A percentile compares a stretch with the other conserved stretches of the same genome.
phyloP scores from a whole-genome alignment of 2,888 invertebrate species.

The Drosophila maculinotata region DNA sequence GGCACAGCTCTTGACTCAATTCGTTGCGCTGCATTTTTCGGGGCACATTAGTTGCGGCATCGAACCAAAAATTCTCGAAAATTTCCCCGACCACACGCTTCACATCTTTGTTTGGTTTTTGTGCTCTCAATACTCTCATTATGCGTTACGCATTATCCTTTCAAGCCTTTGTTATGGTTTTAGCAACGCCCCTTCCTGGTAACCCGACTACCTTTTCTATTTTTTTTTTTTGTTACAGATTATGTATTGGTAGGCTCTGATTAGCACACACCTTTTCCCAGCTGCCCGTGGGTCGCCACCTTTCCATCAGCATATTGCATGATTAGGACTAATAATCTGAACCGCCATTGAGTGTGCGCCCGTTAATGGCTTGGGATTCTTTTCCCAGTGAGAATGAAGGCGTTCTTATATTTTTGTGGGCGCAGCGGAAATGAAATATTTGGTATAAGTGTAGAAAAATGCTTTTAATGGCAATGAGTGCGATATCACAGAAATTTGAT shows the following conservation, averaged over 20 bases:
- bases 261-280: constrained; percentile 59
- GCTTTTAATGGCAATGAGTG: constrained; percentile 43
- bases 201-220: constrained; percentile 64
- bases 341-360: constrained; percentile 54
- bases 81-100: constrained; percentile 38
- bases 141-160: constrained; percentile 79
- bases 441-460: constrained; percentile 39
- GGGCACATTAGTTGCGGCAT: constrained; percentile 53
- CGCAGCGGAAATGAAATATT: constrained; percentile 44
- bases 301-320: constrained; percentile 64
- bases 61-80: constrained; percentile 11
- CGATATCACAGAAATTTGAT: constrained; percentile 51
- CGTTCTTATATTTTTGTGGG: constrained; percentile 24
- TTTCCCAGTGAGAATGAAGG: constrained; percentile 24
- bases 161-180: constrained; percentile 61
- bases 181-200: constrained; percentile 79
- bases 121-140: constrained; percentile 50
- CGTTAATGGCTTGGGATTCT: constrained; percentile 54
- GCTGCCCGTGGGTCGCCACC: constrained; percentile 31
- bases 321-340: constrained; percentile 69
- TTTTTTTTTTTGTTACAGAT: constrained; percentile 47
- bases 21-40: constrained; percentile 63
- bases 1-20: constrained; percentile 58
- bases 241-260: constrained; percentile 39
- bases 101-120: constrained; percentile 38